Percentiles rank a stretch among this genome's conserved stretches.
phyloP scores from a whole-genome alignment of 2,113 vertebrate species.

The Gallinago paraguaiae region DNA sequence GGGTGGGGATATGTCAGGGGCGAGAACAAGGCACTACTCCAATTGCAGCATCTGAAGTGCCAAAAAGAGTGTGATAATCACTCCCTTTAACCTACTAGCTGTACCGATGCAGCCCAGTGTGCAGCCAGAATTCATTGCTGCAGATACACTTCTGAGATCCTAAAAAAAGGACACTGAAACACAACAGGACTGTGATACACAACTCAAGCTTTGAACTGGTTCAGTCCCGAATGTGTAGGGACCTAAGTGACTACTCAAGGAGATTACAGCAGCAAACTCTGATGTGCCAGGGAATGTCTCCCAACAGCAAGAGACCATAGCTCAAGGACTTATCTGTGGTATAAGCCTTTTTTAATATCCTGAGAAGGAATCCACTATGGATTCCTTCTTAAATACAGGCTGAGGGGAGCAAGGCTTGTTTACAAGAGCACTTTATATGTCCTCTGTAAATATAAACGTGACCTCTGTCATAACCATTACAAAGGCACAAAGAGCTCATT shows the following conservation, averaged over 20 bases:
- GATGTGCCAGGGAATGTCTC: rapidly evolving
- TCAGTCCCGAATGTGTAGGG: background rate
- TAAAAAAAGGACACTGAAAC: background rate
- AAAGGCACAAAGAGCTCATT: background rate
- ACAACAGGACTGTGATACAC: background rate
- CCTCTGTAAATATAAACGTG: background rate
- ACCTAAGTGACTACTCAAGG: background rate
- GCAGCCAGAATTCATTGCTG: background rate
- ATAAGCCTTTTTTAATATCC: background rate
- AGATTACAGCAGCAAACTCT: background rate
- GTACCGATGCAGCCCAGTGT: background rate
- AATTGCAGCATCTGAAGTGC: background rate
- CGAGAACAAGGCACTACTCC: background rate
- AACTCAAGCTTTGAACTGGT: background rate
- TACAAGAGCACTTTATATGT: background rate
- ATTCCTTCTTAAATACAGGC: background rate
- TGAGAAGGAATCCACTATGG: background rate
- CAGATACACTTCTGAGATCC: background rate
- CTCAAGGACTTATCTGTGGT: background rate
- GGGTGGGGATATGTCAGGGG: background rate
- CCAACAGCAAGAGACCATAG: background rate
- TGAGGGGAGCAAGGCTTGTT: background rate
- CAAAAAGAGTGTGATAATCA: background rate
- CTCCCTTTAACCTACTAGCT: background rate
- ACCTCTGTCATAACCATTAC: background rate